Conservation (phyloP, 2,888 invertebrate genomes). For the Labia minor region DNA sequence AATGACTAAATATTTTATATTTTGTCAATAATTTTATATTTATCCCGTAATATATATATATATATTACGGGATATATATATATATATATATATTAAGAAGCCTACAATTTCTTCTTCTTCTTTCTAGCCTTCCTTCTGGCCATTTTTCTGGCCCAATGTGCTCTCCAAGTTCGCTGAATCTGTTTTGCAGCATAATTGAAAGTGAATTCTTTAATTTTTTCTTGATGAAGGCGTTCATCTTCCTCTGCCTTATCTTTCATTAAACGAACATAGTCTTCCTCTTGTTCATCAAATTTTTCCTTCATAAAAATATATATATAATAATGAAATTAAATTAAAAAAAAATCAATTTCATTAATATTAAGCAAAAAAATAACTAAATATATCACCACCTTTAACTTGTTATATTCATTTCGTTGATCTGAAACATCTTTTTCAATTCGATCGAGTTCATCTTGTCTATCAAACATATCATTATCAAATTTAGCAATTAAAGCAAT, state of each 20-base stretch:
- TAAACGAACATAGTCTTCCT: constrained; percentile 42
- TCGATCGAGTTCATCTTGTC: constrained; percentile 45
- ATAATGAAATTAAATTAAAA: too few species aligned
- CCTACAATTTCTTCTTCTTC: constrained; percentile 36
- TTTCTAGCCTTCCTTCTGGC: constrained; percentile 39
- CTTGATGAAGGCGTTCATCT: constrained; percentile 43
- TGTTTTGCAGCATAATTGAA: constrained; percentile 32
- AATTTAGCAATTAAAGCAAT: constrained; percentile 48
- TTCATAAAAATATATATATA: constrained; percentile 28
- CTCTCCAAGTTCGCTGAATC: constrained; percentile 36
- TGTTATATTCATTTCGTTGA: constrained; percentile 39
- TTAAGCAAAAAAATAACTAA: background rate
- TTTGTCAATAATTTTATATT: too few species aligned
- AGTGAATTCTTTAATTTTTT: constrained; percentile 36
- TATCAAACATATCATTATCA: constrained; percentile 48
- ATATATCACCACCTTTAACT: constrained; percentile 40
- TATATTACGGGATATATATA: too few species aligned
- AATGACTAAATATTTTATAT: too few species aligned
- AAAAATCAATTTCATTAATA: background rate
- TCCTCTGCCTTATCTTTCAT: constrained; percentile 48
- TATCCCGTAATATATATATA: too few species aligned
- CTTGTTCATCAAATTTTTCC: constrained; percentile 43
- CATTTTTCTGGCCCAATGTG: constrained; percentile 34
- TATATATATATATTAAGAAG: too few species aligned
- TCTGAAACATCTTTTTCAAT: constrained; percentile 41